A percentile compares a stretch with the other conserved stretches of the same genome.
These are phyloP conservation scores for Itoplectis maculator DNA, from an alignment of 2,888 invertebrate species.

Conservation along the genomic window DNA sequence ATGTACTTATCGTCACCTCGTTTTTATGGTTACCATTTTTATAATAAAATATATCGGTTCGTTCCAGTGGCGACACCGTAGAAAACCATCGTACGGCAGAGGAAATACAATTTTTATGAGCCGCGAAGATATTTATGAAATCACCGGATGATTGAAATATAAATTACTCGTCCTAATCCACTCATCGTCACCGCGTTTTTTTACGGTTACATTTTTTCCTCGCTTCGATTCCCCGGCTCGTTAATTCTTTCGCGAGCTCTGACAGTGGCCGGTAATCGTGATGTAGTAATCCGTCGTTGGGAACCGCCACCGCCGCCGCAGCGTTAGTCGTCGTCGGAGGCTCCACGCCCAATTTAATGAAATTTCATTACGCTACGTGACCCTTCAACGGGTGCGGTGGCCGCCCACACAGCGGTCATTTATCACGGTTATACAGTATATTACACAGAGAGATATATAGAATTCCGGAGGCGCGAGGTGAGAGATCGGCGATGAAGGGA, in stretches of 20 bases:
- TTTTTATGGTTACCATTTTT: neutral
- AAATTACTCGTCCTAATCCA: neutral
- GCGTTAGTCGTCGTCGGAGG: neutral
- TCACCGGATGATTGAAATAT: neutral
- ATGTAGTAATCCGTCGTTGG: constrained; percentile 56
- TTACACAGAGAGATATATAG: constrained; percentile 26
- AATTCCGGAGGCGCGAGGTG: constrained; percentile 16
- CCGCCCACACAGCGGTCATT: constrained; percentile 49
- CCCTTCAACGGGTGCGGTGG: constrained; percentile 36
- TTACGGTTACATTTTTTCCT: neutral
- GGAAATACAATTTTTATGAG: too few species aligned
- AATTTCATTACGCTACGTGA: constrained; percentile 63
- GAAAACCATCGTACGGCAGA: too few species aligned
- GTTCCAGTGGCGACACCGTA: too few species aligned
- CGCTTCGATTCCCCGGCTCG: neutral
- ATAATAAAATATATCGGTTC: neutral
- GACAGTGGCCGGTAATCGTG: constrained; percentile 27
- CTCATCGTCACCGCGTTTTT: neutral
- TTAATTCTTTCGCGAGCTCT: constrained; percentile 1
- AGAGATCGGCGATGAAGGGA: constrained; percentile 37
- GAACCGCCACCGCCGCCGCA: constrained; percentile 1
- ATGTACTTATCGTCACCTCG: neutral
- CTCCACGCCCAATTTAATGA: constrained; percentile 56
- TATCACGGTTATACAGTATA: constrained; percentile 56
- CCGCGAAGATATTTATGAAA: too few species aligned